Conservation (phyloP, 2,113 vertebrate genomes). For the Poeciliopsis turrubarensis region DNA sequence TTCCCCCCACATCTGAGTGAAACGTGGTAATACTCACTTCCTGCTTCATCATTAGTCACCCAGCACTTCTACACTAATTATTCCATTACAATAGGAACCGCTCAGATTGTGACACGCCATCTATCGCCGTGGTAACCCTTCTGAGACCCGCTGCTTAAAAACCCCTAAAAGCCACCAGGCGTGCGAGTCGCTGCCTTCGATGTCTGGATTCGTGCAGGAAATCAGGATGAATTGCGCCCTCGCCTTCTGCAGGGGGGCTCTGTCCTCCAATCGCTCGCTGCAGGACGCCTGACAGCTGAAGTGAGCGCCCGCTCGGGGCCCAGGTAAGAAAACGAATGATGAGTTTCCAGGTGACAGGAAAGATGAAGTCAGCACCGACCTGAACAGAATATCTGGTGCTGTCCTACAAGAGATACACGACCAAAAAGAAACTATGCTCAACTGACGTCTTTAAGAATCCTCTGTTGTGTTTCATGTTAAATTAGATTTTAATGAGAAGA, state of each 20-base stretch:
- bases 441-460: not conserved
- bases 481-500: not conserved
- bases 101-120: not conserved
- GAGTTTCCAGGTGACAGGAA: not conserved
- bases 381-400: not conserved
- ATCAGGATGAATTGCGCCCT: not conserved
- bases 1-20: not conserved
- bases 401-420: not conserved
- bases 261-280: not conserved
- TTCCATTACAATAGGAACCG: not conserved
- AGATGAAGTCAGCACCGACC: not conserved
- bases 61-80: not conserved
- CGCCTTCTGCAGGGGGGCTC: not conserved
- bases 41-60: not conserved
- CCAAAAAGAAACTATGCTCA: not conserved
- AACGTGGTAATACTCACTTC: not conserved
- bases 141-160: not conserved
- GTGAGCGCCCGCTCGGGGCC: not conserved
- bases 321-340: not conserved
- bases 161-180: not conserved
- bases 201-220: not conserved
- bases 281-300: not conserved
- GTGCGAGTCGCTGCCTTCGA: not conserved
- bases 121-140: not conserved
- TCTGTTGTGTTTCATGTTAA: not conserved